Conservation (phyloP, 1,140 invertebrate genomes). For the Steinernema khuongi region DNA sequence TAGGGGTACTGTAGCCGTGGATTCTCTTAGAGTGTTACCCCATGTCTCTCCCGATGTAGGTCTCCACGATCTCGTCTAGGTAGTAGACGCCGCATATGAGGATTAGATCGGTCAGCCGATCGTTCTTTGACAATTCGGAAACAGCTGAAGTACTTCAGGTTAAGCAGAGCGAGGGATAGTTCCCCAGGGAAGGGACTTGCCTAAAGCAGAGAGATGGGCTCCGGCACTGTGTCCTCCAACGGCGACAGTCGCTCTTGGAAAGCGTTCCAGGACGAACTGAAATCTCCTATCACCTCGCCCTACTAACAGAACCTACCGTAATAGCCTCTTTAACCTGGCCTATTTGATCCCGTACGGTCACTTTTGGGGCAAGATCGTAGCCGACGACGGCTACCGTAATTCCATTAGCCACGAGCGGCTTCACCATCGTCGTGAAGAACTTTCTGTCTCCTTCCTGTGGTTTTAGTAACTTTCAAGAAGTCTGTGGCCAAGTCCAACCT, state of each 20-base stretch:
- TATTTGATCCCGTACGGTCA: neutral
- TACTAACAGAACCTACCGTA: neutral
- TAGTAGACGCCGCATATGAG: neutral
- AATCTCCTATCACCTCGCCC: neutral
- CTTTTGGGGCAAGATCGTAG: neutral
- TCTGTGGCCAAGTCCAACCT: neutral
- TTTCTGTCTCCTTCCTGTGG: neutral
- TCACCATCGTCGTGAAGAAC: slow-evolving; percentile 7
- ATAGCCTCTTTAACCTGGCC: neutral
- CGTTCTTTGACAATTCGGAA: neutral
- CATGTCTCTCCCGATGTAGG: neutral
- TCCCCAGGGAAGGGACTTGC: neutral
- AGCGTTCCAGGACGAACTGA: neutral
- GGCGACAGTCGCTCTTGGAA: neutral
- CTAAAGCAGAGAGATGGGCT: neutral
- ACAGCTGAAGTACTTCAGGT: too few species aligned
- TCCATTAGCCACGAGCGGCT: neutral
- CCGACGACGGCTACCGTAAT: slow-evolving; percentile 12
- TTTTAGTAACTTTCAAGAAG: neutral
- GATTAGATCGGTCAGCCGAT: neutral
- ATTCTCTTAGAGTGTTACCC: neutral
- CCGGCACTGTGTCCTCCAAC: neutral
- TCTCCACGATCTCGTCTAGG: neutral
- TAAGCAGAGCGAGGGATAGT: neutral
- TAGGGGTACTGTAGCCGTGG: neutral